Evolutionary conservation across 2,797 vertebrate genomes (phyloP).

Genomic region (Kryptolebias ocellatus): DNA sequence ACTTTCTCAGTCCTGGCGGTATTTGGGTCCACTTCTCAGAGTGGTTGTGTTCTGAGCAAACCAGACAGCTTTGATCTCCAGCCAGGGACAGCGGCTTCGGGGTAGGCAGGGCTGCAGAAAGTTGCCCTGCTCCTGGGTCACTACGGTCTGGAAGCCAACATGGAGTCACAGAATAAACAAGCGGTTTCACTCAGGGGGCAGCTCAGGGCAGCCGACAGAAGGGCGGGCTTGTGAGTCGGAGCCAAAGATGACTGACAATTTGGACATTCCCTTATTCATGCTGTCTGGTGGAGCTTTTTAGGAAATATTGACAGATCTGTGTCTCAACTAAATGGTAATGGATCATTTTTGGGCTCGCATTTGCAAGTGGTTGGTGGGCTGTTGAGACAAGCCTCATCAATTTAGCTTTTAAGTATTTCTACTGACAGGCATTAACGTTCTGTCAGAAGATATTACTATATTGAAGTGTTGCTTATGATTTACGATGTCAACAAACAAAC

Average conservation of each 20-base stretch:
- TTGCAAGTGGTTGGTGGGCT: constrained; percentile 13
- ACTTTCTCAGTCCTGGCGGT: constrained; percentile 14
- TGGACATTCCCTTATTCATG: constrained; percentile 3
- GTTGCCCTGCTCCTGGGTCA: constrained; percentile 71
- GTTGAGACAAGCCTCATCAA: constrained; percentile 56
- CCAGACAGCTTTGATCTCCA: constrained; percentile 65
- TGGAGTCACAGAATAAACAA: constrained; percentile 67
- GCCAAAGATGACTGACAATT: constrained; percentile 36
- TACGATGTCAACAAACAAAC: constrained; percentile 31
- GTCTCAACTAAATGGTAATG: constrained; percentile 22
- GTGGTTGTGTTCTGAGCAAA: constrained; percentile 36
- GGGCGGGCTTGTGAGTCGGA: constrained; percentile 37
- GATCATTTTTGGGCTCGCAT: constrained; percentile 23
- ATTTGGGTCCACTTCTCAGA: constrained; percentile 17
- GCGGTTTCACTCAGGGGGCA: constrained; percentile 47
- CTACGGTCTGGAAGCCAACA: constrained; percentile 63
- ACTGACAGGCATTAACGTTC: constrained; percentile 52
- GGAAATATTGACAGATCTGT: constrained; percentile 36
- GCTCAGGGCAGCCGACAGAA: constrained; percentile 37
- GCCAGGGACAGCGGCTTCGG: constrained; percentile 59
- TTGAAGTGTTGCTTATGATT: constrained; percentile 41
- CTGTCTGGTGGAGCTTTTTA: constrained; percentile 41
- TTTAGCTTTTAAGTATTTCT: constrained; percentile 32
- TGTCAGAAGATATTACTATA: constrained; percentile 53
- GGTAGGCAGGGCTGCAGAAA: constrained; percentile 47